Percentiles rank a stretch among this genome's conserved stretches.
Conservation (phyloP, 2,888 invertebrate genomes). For the Epirrhoe tristata region DNA sequence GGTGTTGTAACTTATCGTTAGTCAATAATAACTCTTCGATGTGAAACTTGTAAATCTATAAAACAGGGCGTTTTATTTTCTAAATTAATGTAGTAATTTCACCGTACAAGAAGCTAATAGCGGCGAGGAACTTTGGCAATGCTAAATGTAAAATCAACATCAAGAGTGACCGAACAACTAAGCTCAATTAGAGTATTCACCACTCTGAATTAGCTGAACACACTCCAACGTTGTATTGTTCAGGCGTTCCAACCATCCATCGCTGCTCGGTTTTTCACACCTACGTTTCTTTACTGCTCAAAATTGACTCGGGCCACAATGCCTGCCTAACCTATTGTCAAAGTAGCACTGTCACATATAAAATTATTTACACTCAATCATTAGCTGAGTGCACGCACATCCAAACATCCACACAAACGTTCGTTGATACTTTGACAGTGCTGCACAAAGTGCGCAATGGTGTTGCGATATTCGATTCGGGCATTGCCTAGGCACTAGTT, state of each 20-base stretch:
- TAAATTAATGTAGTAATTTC: background rate
- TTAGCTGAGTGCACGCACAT: background rate
- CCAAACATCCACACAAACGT: background rate
- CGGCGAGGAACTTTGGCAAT: background rate
- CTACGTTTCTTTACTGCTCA: conserved; percentile 16
- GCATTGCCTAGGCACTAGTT: background rate
- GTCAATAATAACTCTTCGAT: conserved; percentile 3
- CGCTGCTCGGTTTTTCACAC: conserved; percentile 1
- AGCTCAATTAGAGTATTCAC: background rate
- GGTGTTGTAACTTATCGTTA: conserved; percentile 23
- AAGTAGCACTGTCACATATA: background rate
- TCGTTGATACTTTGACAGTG: background rate
- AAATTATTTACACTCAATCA: background rate
- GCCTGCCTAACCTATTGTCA: background rate
- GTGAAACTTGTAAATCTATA: conserved; percentile 7
- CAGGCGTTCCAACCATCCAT: conserved; percentile 11
- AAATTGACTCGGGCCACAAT: background rate
- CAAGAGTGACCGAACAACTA: background rate
- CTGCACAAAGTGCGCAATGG: background rate
- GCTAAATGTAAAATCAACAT: background rate
- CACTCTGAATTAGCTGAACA: background rate
- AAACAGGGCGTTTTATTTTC: conserved; percentile 9
- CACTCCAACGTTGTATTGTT: background rate
- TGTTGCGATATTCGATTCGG: background rate
- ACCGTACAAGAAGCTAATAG: background rate